Evolutionary conservation across 2,113 vertebrate species (phyloP).

Genomic region (Oryzias javanicus): DNA sequence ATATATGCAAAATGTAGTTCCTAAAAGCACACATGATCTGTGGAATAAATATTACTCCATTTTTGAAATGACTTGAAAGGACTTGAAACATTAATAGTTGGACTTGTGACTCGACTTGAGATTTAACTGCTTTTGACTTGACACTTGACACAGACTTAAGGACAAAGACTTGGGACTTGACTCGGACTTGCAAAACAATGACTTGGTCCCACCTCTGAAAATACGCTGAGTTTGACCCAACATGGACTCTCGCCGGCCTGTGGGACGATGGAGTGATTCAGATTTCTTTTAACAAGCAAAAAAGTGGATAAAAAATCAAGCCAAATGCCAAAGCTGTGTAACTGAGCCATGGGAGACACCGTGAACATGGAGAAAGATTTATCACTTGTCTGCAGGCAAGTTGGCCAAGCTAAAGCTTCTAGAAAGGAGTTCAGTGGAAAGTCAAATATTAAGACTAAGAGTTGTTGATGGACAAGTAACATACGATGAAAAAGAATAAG

Average conservation of each 20-base stretch:
- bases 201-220: too few species aligned
- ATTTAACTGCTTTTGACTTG: too few species aligned
- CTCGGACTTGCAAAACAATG: too few species aligned
- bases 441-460: slow-evolving; percentile 2
- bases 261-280: slow-evolving; percentile 58
- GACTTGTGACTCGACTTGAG: too few species aligned
- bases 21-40: too few species aligned
- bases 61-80: too few species aligned
- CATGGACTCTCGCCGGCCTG: slow-evolving; percentile 48
- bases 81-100: too few species aligned
- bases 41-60: too few species aligned
- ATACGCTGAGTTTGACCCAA: slow-evolving; percentile 55
- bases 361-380: slow-evolving; percentile 52
- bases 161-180: too few species aligned
- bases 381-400: slow-evolving; percentile 30
- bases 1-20: too few species aligned
- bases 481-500: slow-evolving; percentile 2
- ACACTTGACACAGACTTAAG: too few species aligned
- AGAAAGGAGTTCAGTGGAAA: slow-evolving; percentile 38
- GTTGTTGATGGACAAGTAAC: slow-evolving; percentile 20
- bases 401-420: slow-evolving; percentile 60
- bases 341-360: slow-evolving; percentile 54
- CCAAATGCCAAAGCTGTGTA: slow-evolving; percentile 44
- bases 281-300: slow-evolving; percentile 44
- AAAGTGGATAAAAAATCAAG: slow-evolving; percentile 53